These are phyloP conservation scores for Elysia crispata DNA, from an alignment of 2,888 invertebrate species.

Conservation along the genomic window DNA sequence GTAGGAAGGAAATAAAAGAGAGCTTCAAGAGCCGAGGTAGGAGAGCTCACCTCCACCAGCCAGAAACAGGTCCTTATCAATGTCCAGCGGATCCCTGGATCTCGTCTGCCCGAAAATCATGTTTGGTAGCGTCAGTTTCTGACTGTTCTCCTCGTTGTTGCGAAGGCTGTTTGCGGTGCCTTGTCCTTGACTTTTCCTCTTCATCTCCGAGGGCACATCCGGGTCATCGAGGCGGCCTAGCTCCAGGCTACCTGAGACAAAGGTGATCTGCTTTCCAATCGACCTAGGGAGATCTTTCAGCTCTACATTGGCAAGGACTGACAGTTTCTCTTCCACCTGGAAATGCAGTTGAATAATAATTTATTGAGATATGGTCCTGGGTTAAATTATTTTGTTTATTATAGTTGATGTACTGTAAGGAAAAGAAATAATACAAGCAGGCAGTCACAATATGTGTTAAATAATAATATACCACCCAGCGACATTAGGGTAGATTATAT, in stretches of 20 bases:
- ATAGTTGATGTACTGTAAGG: no score
- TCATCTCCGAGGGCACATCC: constrained; percentile 64
- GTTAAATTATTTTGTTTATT: no score
- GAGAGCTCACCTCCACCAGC: neutral
- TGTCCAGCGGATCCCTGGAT: neutral
- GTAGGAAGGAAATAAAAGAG: no score
- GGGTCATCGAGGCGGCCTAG: constrained; percentile 74
- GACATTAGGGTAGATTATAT: no score
- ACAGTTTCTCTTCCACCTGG: constrained; percentile 75
- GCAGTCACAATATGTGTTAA: no score
- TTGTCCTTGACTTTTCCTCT: constrained; percentile 48
- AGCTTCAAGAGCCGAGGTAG: no score
- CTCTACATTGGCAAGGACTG: constrained; percentile 70
- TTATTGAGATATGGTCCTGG: neutral
- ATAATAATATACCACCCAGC: no score
- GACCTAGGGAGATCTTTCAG: constrained; percentile 71
- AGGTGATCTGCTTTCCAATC: constrained; percentile 71
- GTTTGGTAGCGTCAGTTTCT: constrained; percentile 38
- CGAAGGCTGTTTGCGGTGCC: constrained; percentile 14
- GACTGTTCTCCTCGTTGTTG: constrained; percentile 6
- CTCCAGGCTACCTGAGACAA: constrained; percentile 72
- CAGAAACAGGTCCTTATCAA: neutral
- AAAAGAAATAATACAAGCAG: no score
- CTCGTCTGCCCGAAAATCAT: constrained; percentile 44
- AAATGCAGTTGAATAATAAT: neutral